Evolutionary conservation across 2,113 vertebrate species (phyloP).

Genomic region (Lutjanus erythropterus): DNA sequence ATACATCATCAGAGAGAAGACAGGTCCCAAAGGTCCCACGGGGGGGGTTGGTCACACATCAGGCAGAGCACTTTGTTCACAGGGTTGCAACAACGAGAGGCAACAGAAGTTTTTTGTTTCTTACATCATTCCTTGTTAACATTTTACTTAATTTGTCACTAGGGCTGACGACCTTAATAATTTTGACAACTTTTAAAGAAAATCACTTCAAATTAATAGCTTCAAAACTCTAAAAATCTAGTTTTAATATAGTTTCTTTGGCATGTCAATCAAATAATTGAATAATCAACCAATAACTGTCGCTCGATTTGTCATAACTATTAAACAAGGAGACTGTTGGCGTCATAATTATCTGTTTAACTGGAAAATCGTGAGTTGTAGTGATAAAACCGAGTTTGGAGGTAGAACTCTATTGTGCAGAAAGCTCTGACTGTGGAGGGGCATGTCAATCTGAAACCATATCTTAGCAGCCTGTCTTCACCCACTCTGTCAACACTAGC

Average conservation of each 20-base stretch:
- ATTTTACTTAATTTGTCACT: not conserved
- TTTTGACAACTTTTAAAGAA: too few species aligned
- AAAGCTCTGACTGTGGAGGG: constrained; percentile 6
- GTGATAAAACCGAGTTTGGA: not conserved
- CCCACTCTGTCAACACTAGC: constrained; percentile 71
- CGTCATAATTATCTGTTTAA: not conserved
- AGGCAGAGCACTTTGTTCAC: constrained; percentile 9
- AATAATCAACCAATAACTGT: not conserved
- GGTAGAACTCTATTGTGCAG: constrained; percentile 16
- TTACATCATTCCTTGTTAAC: not conserved
- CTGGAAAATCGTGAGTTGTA: not conserved
- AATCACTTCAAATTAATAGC: not conserved
- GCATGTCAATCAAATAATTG: not conserved
- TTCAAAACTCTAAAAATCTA: not conserved
- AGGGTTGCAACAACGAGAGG: constrained; percentile 1
- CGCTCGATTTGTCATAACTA: not conserved
- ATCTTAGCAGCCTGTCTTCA: constrained; percentile 71
- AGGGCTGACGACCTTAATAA: too few species aligned
- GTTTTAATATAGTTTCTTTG: not conserved
- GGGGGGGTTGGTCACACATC: not conserved
- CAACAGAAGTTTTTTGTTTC: not conserved
- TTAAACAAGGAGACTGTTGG: not conserved
- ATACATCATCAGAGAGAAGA: constrained; percentile 51
- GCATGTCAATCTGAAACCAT: constrained; percentile 65
- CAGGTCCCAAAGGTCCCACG: constrained; percentile 29